These are phyloP conservation scores for Xiphias gladius DNA, from an alignment of 2,113 vertebrate species.

Conservation along the genomic window DNA sequence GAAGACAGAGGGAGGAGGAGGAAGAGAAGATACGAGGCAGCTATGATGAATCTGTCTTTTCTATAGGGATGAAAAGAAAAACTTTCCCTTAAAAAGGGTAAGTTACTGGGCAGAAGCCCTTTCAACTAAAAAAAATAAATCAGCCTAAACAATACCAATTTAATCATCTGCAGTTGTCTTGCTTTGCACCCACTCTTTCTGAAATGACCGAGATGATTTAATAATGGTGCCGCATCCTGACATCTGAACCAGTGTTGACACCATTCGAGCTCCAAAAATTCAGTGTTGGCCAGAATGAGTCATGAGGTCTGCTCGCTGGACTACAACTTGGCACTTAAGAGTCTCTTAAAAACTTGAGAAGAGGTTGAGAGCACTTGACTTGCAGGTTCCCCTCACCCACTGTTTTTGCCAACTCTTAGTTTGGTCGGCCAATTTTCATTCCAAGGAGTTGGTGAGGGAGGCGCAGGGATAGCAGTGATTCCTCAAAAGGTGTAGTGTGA, in stretches of 20 bases:
- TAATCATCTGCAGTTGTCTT: constrained; percentile 41
- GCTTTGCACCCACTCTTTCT: constrained; percentile 22
- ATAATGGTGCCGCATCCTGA: constrained; percentile 33
- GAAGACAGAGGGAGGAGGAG: constrained; percentile 29
- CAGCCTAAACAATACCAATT: constrained; percentile 51
- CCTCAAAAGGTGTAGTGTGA: constrained; percentile 35
- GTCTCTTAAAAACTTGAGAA: constrained; percentile 66
- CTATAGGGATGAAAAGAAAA: constrained; percentile 16
- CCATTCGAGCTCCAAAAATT: constrained; percentile 29
- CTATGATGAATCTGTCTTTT: constrained; percentile 33
- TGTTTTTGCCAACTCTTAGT: constrained; percentile 58
- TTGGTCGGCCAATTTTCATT: constrained; percentile 61
- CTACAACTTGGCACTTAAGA: constrained; percentile 37
- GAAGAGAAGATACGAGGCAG: constrained; percentile 34
- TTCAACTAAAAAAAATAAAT: constrained; percentile 21
- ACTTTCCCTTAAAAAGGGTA: background rate
- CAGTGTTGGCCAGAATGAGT: constrained; percentile 53
- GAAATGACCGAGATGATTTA: constrained; percentile 30
- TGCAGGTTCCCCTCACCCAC: background rate
- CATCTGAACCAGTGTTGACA: constrained; percentile 45
- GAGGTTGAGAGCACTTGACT: constrained; percentile 66
- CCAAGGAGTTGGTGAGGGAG: constrained; percentile 24
- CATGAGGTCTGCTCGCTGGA: constrained; percentile 25
- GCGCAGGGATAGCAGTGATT: background rate
- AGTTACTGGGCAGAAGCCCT: constrained; percentile 45